phyloP scores from a whole-genome alignment of 1,140 invertebrate genomes.

The Apis florea region DNA sequence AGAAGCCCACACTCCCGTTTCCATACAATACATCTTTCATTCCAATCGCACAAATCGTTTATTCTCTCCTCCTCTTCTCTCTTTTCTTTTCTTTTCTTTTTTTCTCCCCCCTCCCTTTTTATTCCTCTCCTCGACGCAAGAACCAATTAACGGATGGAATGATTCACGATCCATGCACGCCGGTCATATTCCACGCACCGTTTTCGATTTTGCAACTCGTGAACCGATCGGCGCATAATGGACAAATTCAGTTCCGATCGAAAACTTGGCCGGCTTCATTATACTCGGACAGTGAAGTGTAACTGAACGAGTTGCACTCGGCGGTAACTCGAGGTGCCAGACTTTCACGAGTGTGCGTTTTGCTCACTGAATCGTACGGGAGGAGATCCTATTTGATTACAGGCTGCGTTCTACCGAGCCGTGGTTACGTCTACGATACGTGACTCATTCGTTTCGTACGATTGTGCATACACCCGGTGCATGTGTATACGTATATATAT shows the following conservation, averaged over 20 bases:
- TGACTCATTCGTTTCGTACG: slow-evolving; percentile 61
- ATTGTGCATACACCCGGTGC: slow-evolving; percentile 8
- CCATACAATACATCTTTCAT: neutral
- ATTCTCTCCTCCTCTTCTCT: neutral
- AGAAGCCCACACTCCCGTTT: neutral
- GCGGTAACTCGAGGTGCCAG: slow-evolving; percentile 40
- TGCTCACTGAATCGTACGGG: slow-evolving; percentile 58
- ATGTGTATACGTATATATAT: too few species aligned
- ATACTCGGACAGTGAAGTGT: slow-evolving; percentile 15
- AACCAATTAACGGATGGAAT: neutral
- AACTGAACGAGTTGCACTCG: slow-evolving; percentile 40
- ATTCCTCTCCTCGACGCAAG: neutral
- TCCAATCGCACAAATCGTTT: neutral
- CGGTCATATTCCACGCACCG: neutral
- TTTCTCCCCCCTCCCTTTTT: neutral
- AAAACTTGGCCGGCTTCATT: neutral
- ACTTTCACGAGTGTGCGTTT: slow-evolving; percentile 60
- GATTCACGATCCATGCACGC: neutral
- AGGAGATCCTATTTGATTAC: slow-evolving; percentile 66
- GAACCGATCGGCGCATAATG: neutral
- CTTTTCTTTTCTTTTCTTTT: neutral
- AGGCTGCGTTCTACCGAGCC: slow-evolving; percentile 45
- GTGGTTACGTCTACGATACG: slow-evolving; percentile 62
- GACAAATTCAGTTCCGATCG: slow-evolving; percentile 22
- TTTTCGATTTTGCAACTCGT: neutral